A percentile compares a stretch with the other conserved stretches of the same genome.
Evolutionary conservation across 2,797 vertebrate genomes (phyloP).

Genomic region (Syngnathus rostellatus): DNA sequence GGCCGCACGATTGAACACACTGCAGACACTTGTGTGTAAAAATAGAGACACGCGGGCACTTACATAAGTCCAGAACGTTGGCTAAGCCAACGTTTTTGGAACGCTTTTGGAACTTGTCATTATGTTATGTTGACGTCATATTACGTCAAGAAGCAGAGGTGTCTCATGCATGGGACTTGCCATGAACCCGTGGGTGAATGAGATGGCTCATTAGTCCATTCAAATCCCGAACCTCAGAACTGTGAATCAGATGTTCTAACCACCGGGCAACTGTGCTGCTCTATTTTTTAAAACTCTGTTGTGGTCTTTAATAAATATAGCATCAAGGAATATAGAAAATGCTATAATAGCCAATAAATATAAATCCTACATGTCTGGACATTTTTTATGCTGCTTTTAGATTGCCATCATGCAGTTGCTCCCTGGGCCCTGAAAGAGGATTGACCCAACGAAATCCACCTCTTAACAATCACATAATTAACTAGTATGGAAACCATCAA

Average conservation of each 20-base stretch:
- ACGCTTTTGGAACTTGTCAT: neutral
- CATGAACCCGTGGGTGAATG: neutral
- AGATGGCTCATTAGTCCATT: neutral
- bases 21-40: conserved; percentile 18
- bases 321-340: too few relatives aligned
- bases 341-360: too few relatives aligned
- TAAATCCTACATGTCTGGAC: too few relatives aligned
- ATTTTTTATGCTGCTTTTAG: too few relatives aligned
- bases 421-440: neutral
- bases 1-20: conserved; percentile 18
- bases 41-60: conserved; percentile 13
- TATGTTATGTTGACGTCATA: neutral
- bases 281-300: neutral
- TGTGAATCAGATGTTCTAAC: neutral
- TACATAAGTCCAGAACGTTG: conserved; percentile 21
- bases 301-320: neutral
- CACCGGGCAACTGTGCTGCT: too few relatives aligned
- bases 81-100: conserved; percentile 20
- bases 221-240: neutral
- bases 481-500: too few relatives aligned
- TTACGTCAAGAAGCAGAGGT: neutral
- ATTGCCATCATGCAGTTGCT: neutral
- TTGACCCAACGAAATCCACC: too few relatives aligned
- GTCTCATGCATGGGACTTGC: neutral
- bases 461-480: too few relatives aligned